Evolutionary conservation across 2,113 vertebrate genomes (phyloP).

Genomic region (Urocolius indicus): DNA sequence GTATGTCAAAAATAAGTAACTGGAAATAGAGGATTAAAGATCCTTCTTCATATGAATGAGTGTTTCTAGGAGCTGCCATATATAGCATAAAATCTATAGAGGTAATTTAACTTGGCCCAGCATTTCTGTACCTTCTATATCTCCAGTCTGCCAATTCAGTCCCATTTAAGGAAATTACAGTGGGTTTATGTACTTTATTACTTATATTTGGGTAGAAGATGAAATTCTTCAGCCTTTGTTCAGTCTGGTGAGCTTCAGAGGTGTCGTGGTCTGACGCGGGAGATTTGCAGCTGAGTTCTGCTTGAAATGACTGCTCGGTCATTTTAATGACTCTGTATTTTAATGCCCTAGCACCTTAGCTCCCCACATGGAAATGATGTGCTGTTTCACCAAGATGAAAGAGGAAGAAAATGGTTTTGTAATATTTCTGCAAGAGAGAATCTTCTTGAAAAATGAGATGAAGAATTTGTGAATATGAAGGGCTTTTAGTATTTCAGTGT

Average conservation of each 20-base stretch:
- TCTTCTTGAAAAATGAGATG: constrained; percentile 1
- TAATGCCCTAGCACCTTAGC: constrained; percentile 17
- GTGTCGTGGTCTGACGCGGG: neutral
- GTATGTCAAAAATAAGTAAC: neutral
- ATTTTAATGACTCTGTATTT: neutral
- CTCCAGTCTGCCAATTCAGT: neutral
- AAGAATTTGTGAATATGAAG: neutral
- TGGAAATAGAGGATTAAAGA: neutral
- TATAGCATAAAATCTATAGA: neutral
- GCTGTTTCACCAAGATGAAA: constrained; percentile 31
- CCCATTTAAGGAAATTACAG: neutral
- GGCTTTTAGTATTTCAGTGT: neutral
- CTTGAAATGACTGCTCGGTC: neutral
- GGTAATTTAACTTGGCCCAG: neutral
- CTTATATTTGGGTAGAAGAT: neutral
- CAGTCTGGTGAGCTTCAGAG: neutral
- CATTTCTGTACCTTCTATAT: neutral
- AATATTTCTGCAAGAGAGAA: constrained; percentile 26
- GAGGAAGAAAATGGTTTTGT: constrained; percentile 11
- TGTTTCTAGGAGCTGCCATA: neutral
- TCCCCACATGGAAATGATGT: neutral
- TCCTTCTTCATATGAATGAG: neutral
- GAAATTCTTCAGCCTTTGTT: neutral
- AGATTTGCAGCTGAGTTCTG: neutral
- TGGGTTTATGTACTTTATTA: neutral